Evolutionary conservation across 2,888 invertebrate species (phyloP).

Genomic region (Metellina segmentata): DNA sequence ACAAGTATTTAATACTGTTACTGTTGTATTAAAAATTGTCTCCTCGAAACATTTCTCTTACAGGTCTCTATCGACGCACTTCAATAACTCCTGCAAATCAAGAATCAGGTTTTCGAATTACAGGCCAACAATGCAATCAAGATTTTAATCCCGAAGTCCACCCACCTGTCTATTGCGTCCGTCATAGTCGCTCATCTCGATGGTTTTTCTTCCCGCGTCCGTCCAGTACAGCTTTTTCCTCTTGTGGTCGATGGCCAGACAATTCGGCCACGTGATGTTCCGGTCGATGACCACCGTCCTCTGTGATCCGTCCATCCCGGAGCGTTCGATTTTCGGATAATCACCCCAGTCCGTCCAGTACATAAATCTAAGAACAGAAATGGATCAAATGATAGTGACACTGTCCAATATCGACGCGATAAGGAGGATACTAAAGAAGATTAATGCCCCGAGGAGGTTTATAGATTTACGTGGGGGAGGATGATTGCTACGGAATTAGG

Average conservation of each 20-base stretch:
- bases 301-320: constrained; percentile 92
- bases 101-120: too few relatives aligned
- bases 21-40: too few relatives aligned
- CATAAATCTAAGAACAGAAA: constrained; percentile 84
- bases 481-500: constrained; percentile 15
- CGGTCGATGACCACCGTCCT: constrained; percentile 84
- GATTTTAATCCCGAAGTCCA: constrained; percentile 49
- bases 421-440: constrained; percentile 63
- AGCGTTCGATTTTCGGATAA: constrained; percentile 90
- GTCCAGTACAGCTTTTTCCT: constrained; percentile 91
- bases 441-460: constrained; percentile 41
- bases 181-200: constrained; percentile 90
- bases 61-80: too few relatives aligned
- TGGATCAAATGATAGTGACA: constrained; percentile 55
- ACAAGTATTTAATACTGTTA: too few relatives aligned
- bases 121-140: too few relatives aligned
- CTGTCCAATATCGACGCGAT: constrained; percentile 46
- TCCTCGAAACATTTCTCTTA: too few relatives aligned
- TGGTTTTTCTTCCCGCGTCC: constrained; percentile 89
- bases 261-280: constrained; percentile 92
- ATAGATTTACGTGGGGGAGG: constrained; percentile 36
- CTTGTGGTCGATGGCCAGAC: constrained; percentile 89
- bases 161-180: constrained; percentile 85
- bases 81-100: too few relatives aligned
- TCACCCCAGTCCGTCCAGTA: constrained; percentile 95